These are phyloP conservation scores for Platysteira castanea DNA, from an alignment of 2,113 vertebrate species.

Conservation along the genomic window DNA sequence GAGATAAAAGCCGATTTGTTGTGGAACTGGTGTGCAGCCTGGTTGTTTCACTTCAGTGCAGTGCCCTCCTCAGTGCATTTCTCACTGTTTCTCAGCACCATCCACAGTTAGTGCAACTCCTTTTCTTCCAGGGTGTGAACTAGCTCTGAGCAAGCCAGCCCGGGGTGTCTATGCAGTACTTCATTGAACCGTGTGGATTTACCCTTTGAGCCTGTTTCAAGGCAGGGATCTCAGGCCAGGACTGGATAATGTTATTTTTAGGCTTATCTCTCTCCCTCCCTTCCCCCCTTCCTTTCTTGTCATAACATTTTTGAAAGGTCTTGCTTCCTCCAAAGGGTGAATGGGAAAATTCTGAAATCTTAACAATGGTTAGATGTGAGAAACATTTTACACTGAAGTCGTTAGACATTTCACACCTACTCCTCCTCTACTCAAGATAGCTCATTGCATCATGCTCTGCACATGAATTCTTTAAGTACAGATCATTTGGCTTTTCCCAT, in stretches of 20 bases:
- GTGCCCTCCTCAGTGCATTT: not conserved
- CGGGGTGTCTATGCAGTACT: rapidly evolving
- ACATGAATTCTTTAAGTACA: not conserved
- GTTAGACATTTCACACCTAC: not conserved
- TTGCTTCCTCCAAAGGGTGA: not conserved
- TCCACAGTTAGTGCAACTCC: not conserved
- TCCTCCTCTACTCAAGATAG: not conserved
- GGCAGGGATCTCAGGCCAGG: not conserved
- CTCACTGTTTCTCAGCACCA: not conserved
- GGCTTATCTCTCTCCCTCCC: not conserved
- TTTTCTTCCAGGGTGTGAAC: not conserved
- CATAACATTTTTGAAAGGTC: not conserved
- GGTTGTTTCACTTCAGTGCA: not conserved
- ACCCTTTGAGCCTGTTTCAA: not conserved
- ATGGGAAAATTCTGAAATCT: not conserved
- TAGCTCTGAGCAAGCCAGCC: not conserved
- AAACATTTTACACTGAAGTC: not conserved
- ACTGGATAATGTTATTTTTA: not conserved
- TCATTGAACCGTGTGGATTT: not conserved
- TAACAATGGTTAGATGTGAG: not conserved
- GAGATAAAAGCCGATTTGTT: not conserved
- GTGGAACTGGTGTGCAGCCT: not conserved
- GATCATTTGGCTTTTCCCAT: not conserved
- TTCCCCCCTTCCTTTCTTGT: not conserved
- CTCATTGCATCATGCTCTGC: not conserved